Conservation (phyloP, 37 sponge, comb jelly and placozoan genomes). For the Aphrocallistes beatrix region DNA sequence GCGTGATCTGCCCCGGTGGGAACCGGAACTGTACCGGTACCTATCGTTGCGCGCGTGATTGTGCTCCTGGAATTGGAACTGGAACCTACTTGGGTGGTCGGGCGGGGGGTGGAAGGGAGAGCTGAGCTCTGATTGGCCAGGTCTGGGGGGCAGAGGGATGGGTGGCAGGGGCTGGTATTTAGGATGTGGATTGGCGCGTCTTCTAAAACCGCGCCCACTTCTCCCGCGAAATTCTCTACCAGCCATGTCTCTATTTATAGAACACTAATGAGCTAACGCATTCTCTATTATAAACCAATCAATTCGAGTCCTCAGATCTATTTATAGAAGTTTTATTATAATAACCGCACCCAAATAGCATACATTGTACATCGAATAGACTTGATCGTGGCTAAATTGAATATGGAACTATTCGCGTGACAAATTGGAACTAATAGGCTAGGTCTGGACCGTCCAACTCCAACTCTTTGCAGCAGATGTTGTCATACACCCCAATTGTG, state of each 20-base stretch:
- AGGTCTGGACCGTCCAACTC: background rate
- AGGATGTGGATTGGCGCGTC: slow-evolving; percentile 10
- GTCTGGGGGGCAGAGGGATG: background rate
- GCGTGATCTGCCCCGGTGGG: background rate
- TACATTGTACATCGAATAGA: too few species aligned
- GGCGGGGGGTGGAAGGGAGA: background rate
- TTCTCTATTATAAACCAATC: too few species aligned
- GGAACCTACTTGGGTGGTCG: background rate
- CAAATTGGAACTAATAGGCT: background rate
- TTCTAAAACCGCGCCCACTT: background rate
- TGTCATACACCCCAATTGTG: background rate
- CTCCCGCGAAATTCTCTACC: background rate
- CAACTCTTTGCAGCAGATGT: background rate
- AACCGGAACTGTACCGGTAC: background rate
- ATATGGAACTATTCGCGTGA: background rate
- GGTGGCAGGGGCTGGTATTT: slow-evolving; percentile 5
- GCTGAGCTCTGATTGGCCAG: slow-evolving; percentile 15
- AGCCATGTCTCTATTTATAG: background rate
- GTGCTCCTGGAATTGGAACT: background rate
- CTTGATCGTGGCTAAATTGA: too few species aligned
- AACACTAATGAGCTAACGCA: too few species aligned
- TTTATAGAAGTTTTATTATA: too few species aligned
- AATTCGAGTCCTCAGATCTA: too few species aligned
- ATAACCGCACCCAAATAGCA: too few species aligned
- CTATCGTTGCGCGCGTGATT: background rate